Conservation (phyloP, 2,113 vertebrate genomes). For the Forbesichthys papilliferus region DNA sequence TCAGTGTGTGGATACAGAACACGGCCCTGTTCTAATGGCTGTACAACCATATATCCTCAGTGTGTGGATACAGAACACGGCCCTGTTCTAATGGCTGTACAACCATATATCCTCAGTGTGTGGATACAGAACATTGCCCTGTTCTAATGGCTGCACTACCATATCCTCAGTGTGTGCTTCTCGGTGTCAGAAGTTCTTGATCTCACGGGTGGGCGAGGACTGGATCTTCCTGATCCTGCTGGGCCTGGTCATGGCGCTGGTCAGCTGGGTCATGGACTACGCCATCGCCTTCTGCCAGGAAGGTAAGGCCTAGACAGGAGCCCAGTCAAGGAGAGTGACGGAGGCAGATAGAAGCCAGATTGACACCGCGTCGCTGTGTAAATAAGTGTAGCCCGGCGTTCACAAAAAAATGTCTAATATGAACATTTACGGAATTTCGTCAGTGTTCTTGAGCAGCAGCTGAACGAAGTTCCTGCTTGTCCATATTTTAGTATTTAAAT, state of each 20-base stretch:
- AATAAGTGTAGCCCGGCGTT: too few species aligned
- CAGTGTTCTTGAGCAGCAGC: too few species aligned
- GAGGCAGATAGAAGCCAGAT: background rate
- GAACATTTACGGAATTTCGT: too few species aligned
- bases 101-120: conserved; percentile 58
- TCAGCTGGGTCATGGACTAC: conserved; percentile 99
- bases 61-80: too few species aligned
- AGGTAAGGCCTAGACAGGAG: conserved; percentile 77
- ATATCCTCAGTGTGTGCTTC: conserved; percentile 82
- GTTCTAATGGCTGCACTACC: background rate
- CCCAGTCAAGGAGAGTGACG: background rate
- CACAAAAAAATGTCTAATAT: too few species aligned
- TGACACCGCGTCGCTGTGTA: too few species aligned
- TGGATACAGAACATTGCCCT: background rate
- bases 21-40: too few species aligned
- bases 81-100: too few species aligned
- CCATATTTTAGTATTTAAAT: too few species aligned
- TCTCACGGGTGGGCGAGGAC: conserved; percentile 95
- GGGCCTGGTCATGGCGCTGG: conserved; percentile 94
- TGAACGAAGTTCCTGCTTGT: too few species aligned
- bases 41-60: too few species aligned
- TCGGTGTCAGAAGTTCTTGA: conserved; percentile 90
- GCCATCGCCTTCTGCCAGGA: conserved; percentile 96
- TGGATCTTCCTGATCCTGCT: conserved; percentile 99
- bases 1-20: too few species aligned